Evolutionary conservation across 2,797 vertebrate genomes (phyloP), one percentile per base, ranked within the genome.

Genomic region (Cossypha caffra): DNA sequence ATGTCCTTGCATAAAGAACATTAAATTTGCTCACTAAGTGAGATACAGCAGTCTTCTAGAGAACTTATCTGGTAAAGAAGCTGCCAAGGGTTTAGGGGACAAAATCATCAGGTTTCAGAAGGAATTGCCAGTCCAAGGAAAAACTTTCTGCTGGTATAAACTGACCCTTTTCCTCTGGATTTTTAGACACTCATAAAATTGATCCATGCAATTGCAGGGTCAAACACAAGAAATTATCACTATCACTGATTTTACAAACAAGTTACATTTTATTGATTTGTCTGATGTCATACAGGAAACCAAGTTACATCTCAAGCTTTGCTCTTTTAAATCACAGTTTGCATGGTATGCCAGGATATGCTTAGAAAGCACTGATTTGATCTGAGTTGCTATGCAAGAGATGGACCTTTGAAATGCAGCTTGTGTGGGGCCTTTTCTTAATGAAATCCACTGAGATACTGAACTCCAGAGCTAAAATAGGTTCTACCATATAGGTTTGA

Each of bases 401-500:
- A 62, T 13, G 3, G 61, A 77, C 77, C 54, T 62, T 68, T 66
- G 73, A 88, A 80, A 75, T 76, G 50, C 84, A 95, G 66, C 51
- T 84, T 91, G 43, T 90, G 50, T 88, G 88, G 87, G 89, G 66
- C 82, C 82, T 93, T 80, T 96, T 73, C 87, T 92, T 94, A 94
- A 96, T 88, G 85, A 93, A 95, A 95, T 91, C 93, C 88, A 58
- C 76, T 37, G 79, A 91, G 93, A 83, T 72, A 62, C 73, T 42
- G 93, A 89, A 88, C 66, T 93, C 62, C 23, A 64, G 13, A 8
- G 47, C 77, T 93, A 97, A 90, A 95, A 81, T 62, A 91, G 90
- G 88, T 81, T 95, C 93, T 78, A 43, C 67, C 82, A 72, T 33
- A 40, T n/a, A 88, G 73, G 82, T 95, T 92, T 94, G 66, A 93